These are phyloP conservation scores for Dastarcus helophoroides DNA, from an alignment of 2,888 invertebrate genomes.

Conservation along the genomic window DNA sequence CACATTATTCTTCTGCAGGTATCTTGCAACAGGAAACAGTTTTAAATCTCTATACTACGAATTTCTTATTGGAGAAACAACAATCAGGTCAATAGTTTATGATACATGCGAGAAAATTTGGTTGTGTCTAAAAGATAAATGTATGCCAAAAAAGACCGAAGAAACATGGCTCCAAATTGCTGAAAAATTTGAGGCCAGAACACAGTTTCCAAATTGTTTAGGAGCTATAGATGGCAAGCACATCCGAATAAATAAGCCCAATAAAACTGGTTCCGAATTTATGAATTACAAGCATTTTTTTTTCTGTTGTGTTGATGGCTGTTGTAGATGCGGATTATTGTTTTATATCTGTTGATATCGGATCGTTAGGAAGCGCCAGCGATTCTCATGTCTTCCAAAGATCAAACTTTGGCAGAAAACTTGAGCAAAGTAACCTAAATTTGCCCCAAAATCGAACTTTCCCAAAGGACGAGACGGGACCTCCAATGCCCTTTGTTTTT, in stretches of 20 bases:
- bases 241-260: constrained; percentile 13
- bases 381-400: constrained; percentile 8
- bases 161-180: constrained; percentile 16
- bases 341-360: constrained; percentile 14
- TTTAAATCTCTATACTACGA: too few species aligned
- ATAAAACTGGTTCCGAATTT: constrained; percentile 13
- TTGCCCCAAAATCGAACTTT: constrained; percentile 6
- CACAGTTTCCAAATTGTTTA: constrained; percentile 16
- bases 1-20: too few species aligned
- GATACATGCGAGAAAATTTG: too few species aligned
- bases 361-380: constrained; percentile 13
- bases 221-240: constrained; percentile 18
- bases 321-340: constrained; percentile 15
- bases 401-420: constrained; percentile 6
- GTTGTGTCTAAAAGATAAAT: too few species aligned
- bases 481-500: constrained; percentile 11
- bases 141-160: constrained; percentile 14
- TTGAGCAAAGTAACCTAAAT: constrained; percentile 6
- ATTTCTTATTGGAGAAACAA: too few species aligned
- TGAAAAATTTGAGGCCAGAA: constrained; percentile 13
- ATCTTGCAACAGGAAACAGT: too few species aligned
- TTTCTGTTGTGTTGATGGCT: constrained; percentile 16
- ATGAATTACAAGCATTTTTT: constrained; percentile 17
- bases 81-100: too few species aligned
- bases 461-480: neutral